Base-by-base conservation (phyloP, 2,888 invertebrate species). In the Meandrusa payeni region DNA sequence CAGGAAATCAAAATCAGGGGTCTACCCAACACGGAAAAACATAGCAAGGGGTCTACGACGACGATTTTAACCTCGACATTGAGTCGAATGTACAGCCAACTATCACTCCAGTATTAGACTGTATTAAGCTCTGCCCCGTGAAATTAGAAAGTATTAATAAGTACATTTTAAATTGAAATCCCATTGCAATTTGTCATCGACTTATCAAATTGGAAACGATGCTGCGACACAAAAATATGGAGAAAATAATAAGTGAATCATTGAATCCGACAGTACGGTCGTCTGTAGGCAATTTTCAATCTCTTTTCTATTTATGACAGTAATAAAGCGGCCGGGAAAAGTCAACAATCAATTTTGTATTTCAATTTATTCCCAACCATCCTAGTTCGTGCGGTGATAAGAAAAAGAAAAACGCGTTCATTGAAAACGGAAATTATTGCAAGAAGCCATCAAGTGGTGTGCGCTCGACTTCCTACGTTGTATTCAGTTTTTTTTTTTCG, bases 291-390 rank as follows among this genome's bases (percentile, higher is more conserved):
- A 85, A 83, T 85, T 80, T 82, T 76, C 86, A 87, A 87, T 86
- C 79, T 78, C 71, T 76, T 82, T 80, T 79, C 85, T 76, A 87
- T 87, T 87, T 86, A 80, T 82, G 81, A 77, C 85, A 82, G 86
- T 85, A 88, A 87, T 88, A 87, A 87, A 86, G 76, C 80, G 75
- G 61, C 80, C 78, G 82, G 85, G 78, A 76, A 82, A 82, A 78
- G 82, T 83, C 87, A 88, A 88, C 88, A 88, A 87, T 87, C 88
- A 86, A 87, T 87, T 88, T 88, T 83, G 85, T 87, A 86, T 88
- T 88, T 86, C 88, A 83, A 87, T 87, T 86, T 86, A 86, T 85
- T 86, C 81, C 83, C 78, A 78, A 76, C 81, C 85, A 80, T 82
- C 85, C 74, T 83, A 86, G 87, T 87, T 86, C 76, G 81, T 78